Evolutionary conservation across 2,113 vertebrate species (phyloP), one percentile per base, ranked within the genome.

Genomic region (Campylomormyrus tamandua): DNA sequence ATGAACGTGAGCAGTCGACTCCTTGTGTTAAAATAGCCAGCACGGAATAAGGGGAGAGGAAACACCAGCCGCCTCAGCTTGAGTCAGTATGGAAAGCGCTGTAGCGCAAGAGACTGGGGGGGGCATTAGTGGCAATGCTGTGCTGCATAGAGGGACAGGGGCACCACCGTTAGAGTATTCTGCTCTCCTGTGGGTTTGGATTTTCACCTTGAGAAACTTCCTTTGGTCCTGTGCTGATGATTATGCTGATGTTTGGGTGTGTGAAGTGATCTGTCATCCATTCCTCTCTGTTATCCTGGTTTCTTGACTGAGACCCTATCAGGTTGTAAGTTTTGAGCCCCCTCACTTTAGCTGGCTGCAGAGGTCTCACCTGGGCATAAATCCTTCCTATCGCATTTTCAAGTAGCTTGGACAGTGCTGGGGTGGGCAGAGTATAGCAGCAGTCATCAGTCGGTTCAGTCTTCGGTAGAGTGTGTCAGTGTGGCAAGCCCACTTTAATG

Each of bases 401-500:
- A 9, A 10, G 58, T 27, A 66, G 58, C 58, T 66, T 27, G 8
- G 24, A n/a, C 24, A n/a, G 31, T 24, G 74, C 27, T 39, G 39
- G 35, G 39, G 39, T 31, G 35, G 13, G 42, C 39, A 15, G 31
- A 9, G 13, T 11, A 46, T 9, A 45, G 80, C 13, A 21, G 19
- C 42, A 45, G 83, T 24, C 35, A 48, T 84, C 0, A 0, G 19
- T 21, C 3, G 1, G 10, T 70, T 31, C n/a, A 4, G 62, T 84
- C 35, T 39, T 80, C 35, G 10, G 35, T 80, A 8, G 24, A 27
- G 83, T 24, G 45, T 83, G 83, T 84, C 45, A 11, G 39, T 84
- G 90, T 90, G 92, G 92, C 91, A 95, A 93, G 66, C 86, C 90
- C 53, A 15, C 94, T 94, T 87, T 88, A 92, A 93, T 93, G 89